Evolutionary conservation across 2,888 invertebrate species (phyloP).

Genomic region (Drosophila stalkeri): DNA sequence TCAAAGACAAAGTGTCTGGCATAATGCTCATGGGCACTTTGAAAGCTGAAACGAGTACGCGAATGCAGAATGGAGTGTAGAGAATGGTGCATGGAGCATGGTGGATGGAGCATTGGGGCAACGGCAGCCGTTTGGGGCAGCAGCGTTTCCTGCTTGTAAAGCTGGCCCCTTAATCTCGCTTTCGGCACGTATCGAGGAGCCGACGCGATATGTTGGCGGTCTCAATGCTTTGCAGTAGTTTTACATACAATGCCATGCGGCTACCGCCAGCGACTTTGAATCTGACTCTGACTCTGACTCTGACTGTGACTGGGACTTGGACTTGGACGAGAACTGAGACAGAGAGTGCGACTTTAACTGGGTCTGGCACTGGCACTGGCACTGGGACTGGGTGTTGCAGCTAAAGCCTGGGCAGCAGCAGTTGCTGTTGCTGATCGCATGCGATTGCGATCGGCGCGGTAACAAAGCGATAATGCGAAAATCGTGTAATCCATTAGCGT

Average conservation of each 20-base stretch:
- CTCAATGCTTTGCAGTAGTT: constrained; percentile 67
- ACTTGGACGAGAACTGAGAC: neutral
- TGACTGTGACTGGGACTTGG: constrained; percentile 9
- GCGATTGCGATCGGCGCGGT: constrained; percentile 78
- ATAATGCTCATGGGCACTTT: constrained; percentile 75
- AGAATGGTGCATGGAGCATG: constrained; percentile 5
- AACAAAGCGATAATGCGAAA: constrained; percentile 86
- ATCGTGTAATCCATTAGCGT: constrained; percentile 86
- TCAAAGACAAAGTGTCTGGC: constrained; percentile 79
- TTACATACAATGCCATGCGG: constrained; percentile 75
- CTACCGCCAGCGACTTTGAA: constrained; percentile 48
- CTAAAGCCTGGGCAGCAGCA: constrained; percentile 21
- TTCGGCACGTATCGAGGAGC: constrained; percentile 67
- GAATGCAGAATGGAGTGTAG: constrained; percentile 14
- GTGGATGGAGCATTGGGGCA: neutral
- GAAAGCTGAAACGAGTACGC: constrained; percentile 70
- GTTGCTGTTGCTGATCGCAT: constrained; percentile 71
- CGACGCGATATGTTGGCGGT: constrained; percentile 65
- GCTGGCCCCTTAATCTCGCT: constrained; percentile 72
- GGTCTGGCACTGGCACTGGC: constrained; percentile 2
- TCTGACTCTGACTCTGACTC: constrained; percentile 8
- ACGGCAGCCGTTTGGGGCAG: constrained; percentile 14
- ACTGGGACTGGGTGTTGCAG: constrained; percentile 4
- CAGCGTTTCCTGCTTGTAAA: constrained; percentile 76
- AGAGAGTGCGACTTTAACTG: neutral